Conservation (phyloP, 2,888 invertebrate species). For the Siphlonurus alternatus region DNA sequence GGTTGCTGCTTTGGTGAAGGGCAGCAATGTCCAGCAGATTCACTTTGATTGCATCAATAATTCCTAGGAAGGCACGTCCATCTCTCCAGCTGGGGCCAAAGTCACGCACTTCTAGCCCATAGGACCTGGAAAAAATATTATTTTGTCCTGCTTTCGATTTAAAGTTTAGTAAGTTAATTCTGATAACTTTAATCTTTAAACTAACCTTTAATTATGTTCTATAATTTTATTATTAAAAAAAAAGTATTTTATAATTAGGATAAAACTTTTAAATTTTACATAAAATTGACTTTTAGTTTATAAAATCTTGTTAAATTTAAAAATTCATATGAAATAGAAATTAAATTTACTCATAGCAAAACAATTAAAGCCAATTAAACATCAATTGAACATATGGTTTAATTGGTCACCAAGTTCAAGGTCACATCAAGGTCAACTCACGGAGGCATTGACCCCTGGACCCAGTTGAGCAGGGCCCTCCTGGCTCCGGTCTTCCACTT, state of each 20-base stretch:
- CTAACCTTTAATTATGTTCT: neutral
- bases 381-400: too few relatives aligned
- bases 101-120: conserved; percentile 76
- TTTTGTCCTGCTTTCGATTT: neutral
- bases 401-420: too few relatives aligned
- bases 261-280: too few relatives aligned
- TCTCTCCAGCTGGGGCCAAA: conserved; percentile 94
- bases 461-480: conserved; percentile 86
- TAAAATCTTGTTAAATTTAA: too few relatives aligned
- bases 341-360: too few relatives aligned
- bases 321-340: too few relatives aligned
- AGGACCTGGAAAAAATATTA: conserved; percentile 41
- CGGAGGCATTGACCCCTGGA: conserved; percentile 77
- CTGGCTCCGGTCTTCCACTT: conserved; percentile 80
- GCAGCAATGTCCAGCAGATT: conserved; percentile 78
- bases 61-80: conserved; percentile 86
- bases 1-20: conserved; percentile 59
- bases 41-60: conserved; percentile 87
- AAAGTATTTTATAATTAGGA: too few relatives aligned
- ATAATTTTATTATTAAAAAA: too few relatives aligned
- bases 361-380: too few relatives aligned
- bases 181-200: too few relatives aligned
- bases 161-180: too few relatives aligned
- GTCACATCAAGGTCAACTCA: conserved; percentile 30
- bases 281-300: too few relatives aligned